Evolutionary conservation across 2,113 vertebrate genomes (phyloP), one percentile per base, ranked within the genome.

Genomic region (Dascyllus trimaculatus): DNA sequence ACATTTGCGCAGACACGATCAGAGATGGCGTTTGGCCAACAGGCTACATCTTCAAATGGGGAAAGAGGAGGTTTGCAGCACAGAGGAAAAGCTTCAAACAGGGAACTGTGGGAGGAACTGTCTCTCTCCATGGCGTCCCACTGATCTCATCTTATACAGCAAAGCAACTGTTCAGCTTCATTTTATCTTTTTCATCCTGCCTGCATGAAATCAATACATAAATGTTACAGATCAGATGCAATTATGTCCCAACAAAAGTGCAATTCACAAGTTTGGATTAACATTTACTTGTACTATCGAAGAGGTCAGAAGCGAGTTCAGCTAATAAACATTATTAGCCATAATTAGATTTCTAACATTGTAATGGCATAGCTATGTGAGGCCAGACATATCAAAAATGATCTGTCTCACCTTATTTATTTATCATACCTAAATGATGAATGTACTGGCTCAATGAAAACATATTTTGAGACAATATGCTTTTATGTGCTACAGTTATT

Each of bases 1-100:
- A 19, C 51, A 51, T 5, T 51, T 2, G n/a, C n/a, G 3, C 9
- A 21, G 48, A 24, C 51, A 45, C 11, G 15, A 74, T 71, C 76
- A 66, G 68, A 86, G 85, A 65, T 65, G 68, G 65, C 4, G 17
- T 32, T 26, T 1, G 48, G 60, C 18, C 10, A 29, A 69, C 15
- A 65, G 17, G 54, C 35, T 4, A 24, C 17, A 58, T 71, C 70
- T 83, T 86, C 80, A 82, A 58, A 75, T 5, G 18, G 24, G 38
- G 35, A 62, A 35, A 67, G 75, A 13, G 46, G 11, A 75, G 74
- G 80, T 51, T 58, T 61, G 52, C 13, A 4, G 35, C 56, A 56
- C 25, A 66, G 69, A 62, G 26, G 51, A 61, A 73, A 65, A n/a
- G 61, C 54, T 82, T 86, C 68, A 82, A 77, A 80, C 13, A 17